Conservation (phyloP, 2,113 vertebrate species). For the Aldabrachelys gigantea region DNA sequence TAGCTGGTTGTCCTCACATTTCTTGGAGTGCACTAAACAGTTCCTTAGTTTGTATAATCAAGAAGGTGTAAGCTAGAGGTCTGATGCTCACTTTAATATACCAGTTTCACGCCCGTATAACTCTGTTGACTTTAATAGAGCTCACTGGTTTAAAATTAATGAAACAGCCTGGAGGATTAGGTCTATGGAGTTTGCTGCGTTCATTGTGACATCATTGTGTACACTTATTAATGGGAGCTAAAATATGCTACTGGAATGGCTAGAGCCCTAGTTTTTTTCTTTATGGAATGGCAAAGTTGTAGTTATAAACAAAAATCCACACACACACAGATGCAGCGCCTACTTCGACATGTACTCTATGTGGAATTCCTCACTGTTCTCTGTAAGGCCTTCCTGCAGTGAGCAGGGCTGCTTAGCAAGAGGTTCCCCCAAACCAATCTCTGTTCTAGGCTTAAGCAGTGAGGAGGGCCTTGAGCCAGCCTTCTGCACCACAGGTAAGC, state of each 20-base stretch:
- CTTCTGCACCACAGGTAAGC: background rate
- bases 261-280: background rate
- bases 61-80: background rate
- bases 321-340: background rate
- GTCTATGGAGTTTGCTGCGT: background rate
- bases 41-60: background rate
- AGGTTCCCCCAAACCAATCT: background rate
- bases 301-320: background rate
- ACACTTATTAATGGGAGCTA: background rate
- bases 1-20: background rate
- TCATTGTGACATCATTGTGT: constrained; percentile 4
- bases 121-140: background rate
- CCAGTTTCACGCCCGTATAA: background rate
- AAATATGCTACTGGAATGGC: constrained; percentile 3
- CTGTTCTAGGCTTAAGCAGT: background rate
- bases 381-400: background rate
- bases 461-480: background rate
- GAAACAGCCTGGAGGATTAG: background rate
- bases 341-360: background rate
- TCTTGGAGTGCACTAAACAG: constrained; percentile 8
- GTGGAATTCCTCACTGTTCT: background rate
- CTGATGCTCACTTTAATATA: background rate
- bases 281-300: background rate
- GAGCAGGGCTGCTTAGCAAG: background rate
- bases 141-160: background rate